Evolutionary conservation across 23 tunicate species (phyloP).

Genomic region (Oikopleura albicans): DNA sequence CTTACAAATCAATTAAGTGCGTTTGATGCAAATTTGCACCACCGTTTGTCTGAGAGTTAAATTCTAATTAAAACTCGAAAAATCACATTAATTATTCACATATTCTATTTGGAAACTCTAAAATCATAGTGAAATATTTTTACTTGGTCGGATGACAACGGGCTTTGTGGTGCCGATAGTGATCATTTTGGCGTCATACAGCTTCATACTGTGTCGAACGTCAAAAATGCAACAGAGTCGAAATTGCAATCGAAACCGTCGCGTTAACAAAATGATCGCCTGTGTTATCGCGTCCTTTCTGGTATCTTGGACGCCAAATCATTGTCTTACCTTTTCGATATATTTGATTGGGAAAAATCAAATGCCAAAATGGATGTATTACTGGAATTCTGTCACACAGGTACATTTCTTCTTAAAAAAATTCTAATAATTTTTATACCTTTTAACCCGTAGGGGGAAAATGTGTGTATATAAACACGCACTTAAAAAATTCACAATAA

Average conservation of each 20-base stretch:
- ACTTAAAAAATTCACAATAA: no score
- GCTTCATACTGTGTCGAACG: not conserved
- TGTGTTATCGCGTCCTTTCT: conserved; percentile 6
- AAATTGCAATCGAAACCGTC: not conserved
- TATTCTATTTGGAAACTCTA: no score
- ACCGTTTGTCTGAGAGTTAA: no score
- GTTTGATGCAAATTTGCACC: no score
- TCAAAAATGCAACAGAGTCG: not conserved
- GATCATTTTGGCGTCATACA: not conserved
- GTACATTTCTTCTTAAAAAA: no score
- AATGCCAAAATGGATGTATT: not conserved
- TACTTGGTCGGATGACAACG: conserved; percentile 5
- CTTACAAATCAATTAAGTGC: no score
- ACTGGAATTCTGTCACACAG: conserved; percentile 16
- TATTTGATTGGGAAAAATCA: not conserved
- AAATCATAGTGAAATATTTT: not conserved
- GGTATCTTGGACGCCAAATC: conserved; percentile 15
- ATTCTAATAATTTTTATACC: no score
- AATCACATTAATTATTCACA: no score
- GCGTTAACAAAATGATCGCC: conserved; percentile 5
- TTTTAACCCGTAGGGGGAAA: no score
- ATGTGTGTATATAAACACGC: no score
- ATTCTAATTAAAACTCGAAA: no score
- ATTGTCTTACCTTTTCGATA: not conserved
- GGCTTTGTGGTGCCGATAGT: not conserved